phyloP scores from a whole-genome alignment of 2,888 invertebrate genomes.

The Tipula confusa region DNA sequence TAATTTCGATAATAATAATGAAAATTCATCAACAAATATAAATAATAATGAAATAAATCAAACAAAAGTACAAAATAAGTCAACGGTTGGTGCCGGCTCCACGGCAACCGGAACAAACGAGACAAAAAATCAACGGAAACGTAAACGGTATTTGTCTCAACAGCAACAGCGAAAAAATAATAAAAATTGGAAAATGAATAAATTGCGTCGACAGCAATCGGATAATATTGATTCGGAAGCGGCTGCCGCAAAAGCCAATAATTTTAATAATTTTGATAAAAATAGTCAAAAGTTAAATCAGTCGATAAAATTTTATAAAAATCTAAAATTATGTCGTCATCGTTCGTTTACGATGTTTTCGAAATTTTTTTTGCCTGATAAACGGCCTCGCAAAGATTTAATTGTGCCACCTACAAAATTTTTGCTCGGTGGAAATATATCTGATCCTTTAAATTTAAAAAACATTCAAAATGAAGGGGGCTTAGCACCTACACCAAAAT shows the following conservation, averaged over 20 bases:
- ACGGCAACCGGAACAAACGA: not conserved
- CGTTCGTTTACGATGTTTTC: conserved; percentile 51
- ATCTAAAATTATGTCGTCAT: not conserved
- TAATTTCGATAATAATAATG: conserved; percentile 26
- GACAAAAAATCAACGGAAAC: conserved; percentile 17
- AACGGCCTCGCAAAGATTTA: conserved; percentile 67
- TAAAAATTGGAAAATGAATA: conserved; percentile 28
- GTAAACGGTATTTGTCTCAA: not conserved
- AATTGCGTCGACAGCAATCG: conserved; percentile 38
- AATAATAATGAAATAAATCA: conserved; percentile 28
- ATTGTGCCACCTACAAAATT: conserved; percentile 90
- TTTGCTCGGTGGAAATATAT: conserved; percentile 88
- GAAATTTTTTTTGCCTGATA: conserved; percentile 70
- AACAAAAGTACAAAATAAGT: not conserved
- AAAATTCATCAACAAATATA: not conserved
- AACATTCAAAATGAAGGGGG: conserved; percentile 77
- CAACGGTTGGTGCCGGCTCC: not conserved
- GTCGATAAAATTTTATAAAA: not conserved
- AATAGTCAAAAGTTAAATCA: not conserved
- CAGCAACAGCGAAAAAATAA: conserved; percentile 28
- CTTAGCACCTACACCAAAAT: conserved; percentile 83
- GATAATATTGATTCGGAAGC: conserved; percentile 34
- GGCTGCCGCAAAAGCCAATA: not conserved
- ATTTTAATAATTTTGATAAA: not conserved
- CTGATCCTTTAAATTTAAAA: conserved; percentile 90